phyloP scores from a whole-genome alignment of 2,113 vertebrate genomes.

The Struthio camelus region DNA sequence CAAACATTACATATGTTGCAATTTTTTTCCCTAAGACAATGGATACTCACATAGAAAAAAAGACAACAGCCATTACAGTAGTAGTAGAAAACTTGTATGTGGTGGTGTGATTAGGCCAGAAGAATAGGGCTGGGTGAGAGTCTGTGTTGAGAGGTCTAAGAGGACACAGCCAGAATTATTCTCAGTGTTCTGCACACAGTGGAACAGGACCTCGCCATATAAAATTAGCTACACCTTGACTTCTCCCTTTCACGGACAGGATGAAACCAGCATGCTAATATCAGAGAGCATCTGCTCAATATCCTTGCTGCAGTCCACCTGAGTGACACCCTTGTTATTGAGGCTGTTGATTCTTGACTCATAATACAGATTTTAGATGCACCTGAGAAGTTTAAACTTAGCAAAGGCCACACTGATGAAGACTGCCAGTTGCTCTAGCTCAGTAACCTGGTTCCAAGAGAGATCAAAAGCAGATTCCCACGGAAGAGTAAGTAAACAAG shows the following conservation, averaged over 20 bases:
- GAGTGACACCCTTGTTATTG: background rate
- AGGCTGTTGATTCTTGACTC: background rate
- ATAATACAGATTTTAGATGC: accelerated
- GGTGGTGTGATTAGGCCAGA: background rate
- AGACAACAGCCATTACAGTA: background rate
- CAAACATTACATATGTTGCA: background rate
- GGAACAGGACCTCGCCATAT: background rate
- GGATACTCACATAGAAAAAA: background rate
- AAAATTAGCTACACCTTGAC: accelerated
- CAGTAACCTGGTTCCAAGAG: background rate
- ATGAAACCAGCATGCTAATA: background rate
- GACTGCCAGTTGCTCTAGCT: background rate
- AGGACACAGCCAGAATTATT: background rate
- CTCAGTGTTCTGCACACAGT: background rate
- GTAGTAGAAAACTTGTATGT: background rate
- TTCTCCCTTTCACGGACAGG: background rate
- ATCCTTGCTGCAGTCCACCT: accelerated
- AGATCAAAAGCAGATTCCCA: background rate
- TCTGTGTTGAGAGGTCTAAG: background rate
- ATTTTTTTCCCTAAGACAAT: background rate
- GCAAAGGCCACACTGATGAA: background rate
- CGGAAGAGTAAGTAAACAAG: background rate
- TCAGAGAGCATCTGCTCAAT: background rate
- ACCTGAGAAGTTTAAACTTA: background rate
- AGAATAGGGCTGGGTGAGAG: background rate